These are phyloP conservation scores for Xiphophorus hellerii DNA, from an alignment of 2,113 vertebrate species.

Conservation along the genomic window DNA sequence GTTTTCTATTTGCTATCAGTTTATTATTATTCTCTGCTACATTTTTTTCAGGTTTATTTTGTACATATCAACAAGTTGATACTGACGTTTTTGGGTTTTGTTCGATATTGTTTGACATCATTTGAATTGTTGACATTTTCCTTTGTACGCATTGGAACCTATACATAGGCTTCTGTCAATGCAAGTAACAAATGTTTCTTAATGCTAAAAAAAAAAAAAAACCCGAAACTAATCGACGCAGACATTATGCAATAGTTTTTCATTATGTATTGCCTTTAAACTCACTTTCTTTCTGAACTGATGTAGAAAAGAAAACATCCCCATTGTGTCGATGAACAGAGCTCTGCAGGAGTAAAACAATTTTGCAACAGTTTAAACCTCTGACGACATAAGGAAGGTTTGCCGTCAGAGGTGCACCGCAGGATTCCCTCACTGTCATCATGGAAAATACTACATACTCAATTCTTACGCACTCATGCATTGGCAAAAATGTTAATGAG, in stretches of 20 bases:
- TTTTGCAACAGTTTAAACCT: not conserved
- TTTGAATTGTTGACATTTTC: not conserved
- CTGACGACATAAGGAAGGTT: slow-evolving; percentile 10
- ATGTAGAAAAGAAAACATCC: not conserved
- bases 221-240: not conserved
- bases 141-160: not conserved
- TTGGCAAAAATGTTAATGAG: not conserved
- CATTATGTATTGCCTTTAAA: no score
- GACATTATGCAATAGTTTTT: not conserved
- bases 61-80: no score
- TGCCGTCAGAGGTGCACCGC: slow-evolving; percentile 20
- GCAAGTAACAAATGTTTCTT: not conserved
- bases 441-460: slow-evolving; percentile 46
- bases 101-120: not conserved
- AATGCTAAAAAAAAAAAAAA: not conserved
- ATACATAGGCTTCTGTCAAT: no score
- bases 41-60: no score
- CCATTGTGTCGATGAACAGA: not conserved
- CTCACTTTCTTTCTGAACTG: not conserved
- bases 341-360: not conserved
- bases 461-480: not conserved
- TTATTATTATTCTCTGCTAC: no score
- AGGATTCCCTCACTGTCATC: slow-evolving; percentile 57
- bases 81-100: no score
- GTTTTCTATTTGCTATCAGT: no score